Evolutionary conservation across 1,140 invertebrate species (phyloP).

Genomic region (Orchestia grillus): DNA sequence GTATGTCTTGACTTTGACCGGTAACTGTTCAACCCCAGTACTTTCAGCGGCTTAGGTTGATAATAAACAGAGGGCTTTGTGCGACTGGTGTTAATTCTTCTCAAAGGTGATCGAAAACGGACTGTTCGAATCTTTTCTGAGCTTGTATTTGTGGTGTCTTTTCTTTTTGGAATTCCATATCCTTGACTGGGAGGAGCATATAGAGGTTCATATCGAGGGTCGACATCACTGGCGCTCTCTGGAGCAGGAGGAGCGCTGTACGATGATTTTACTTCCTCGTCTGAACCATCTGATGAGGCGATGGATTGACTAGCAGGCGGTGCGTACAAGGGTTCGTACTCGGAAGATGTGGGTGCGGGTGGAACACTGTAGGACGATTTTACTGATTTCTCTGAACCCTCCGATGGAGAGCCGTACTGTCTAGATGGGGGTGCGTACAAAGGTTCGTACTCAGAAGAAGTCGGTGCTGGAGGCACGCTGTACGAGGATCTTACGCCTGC

Average conservation of each 20-base stretch:
- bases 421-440: background rate
- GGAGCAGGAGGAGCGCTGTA: conserved; percentile 45
- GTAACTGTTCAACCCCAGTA: background rate
- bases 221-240: background rate
- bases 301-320: background rate
- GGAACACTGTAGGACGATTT: conserved; percentile 1
- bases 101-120: background rate
- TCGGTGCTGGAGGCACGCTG: background rate
- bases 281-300: background rate
- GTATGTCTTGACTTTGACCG: conserved; percentile 14
- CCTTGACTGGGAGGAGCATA: background rate
- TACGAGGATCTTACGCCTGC: background rate
- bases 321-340: conserved; percentile 20
- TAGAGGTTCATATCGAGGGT: background rate
- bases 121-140: background rate
- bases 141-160: background rate
- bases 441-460: conserved; percentile 38
- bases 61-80: background rate
- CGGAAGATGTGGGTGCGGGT: conserved; percentile 13
- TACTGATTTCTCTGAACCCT: background rate
- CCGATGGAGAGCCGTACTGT: background rate
- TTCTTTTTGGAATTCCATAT: background rate
- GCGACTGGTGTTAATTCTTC: background rate
- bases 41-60: conserved; percentile 6
- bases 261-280: background rate